Base-by-base conservation (phyloP, 2,888 invertebrate genomes). In the Parasteatoda lunata region DNA sequence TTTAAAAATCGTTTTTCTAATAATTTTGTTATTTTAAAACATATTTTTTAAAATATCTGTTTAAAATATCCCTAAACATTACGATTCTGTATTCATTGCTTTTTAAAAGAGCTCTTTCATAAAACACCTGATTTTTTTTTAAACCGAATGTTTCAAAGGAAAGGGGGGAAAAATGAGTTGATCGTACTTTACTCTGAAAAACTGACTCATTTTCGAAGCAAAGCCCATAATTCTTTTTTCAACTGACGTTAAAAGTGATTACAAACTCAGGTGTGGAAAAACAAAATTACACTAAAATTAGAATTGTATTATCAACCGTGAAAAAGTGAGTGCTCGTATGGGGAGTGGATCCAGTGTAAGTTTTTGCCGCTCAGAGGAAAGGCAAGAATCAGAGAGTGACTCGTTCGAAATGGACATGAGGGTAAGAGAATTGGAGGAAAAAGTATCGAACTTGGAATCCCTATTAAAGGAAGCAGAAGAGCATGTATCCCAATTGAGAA, bases 391-490 rank as follows among this genome's bases (percentile, higher is more conserved):
- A 49, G 85, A 86, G 8, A 65, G 69, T 7, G 85, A 86, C 48
- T 86, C 85, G 3, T 30, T 86, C n/a, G 85, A 86, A 52, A 80
- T 86, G 85, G 85, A 86, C 77, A 54, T 86, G 52, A 52, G 79
- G 66, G 64, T 77, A n/a, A 71, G 85, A 54, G 85, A 86, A 30
- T 45, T 86, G 54, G 85, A 86, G 47, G 85, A 86, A 47, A 30
- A 68, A 8, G 66, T 66, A n/a, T 45, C 54, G 15, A 71, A 77
- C 48, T 54, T 86, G n/a, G 85, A 86, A 30, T 49, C 80, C 8
- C 72, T 80, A 1, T 77, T 86, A 6, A 76, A 72, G 15, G 85
- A 86, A 52, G 85, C 85, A 4, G 80, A 86, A 51, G 85, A 49
- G 9, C 80, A 80, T 15, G 80, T 77, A 71, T 64, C 65, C 0